These are phyloP conservation scores for Microchrysa polita DNA, from an alignment of 2,888 invertebrate genomes.

Conservation along the genomic window DNA sequence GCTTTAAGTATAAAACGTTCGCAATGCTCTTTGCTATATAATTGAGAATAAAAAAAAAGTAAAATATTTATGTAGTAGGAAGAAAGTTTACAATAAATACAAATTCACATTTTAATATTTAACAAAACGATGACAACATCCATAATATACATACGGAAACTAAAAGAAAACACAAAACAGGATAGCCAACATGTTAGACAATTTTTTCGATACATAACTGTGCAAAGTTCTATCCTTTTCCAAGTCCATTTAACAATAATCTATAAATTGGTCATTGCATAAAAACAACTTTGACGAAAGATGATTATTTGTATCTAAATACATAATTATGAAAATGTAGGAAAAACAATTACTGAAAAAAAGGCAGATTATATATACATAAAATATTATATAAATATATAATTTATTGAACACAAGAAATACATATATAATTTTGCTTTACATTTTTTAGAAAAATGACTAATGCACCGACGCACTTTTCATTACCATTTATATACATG, in stretches of 20 bases:
- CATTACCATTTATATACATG: background rate
- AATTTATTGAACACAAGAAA: constrained; percentile 29
- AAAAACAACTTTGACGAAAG: background rate
- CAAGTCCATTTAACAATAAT: background rate
- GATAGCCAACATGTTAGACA: background rate
- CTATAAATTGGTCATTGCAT: background rate
- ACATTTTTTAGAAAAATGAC: constrained; percentile 1
- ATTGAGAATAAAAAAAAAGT: constrained; percentile 6
- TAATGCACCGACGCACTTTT: constrained; percentile 23
- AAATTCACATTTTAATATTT: background rate
- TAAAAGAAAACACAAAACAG: background rate
- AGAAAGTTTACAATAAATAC: background rate
- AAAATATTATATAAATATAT: constrained; percentile 8
- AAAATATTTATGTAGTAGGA: constrained; percentile 3
- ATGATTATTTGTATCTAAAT: constrained; percentile 7
- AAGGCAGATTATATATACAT: background rate
- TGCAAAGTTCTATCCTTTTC: background rate
- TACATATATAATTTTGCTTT: background rate
- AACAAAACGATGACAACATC: background rate
- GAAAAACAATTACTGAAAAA: background rate
- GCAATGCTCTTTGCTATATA: constrained; percentile 14
- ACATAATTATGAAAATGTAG: background rate
- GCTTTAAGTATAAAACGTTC: constrained; percentile 32
- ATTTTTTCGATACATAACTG: background rate
- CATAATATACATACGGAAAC: background rate